phyloP scores from a whole-genome alignment of 2,888 invertebrate species.

The Eremobia ochroleuca region DNA sequence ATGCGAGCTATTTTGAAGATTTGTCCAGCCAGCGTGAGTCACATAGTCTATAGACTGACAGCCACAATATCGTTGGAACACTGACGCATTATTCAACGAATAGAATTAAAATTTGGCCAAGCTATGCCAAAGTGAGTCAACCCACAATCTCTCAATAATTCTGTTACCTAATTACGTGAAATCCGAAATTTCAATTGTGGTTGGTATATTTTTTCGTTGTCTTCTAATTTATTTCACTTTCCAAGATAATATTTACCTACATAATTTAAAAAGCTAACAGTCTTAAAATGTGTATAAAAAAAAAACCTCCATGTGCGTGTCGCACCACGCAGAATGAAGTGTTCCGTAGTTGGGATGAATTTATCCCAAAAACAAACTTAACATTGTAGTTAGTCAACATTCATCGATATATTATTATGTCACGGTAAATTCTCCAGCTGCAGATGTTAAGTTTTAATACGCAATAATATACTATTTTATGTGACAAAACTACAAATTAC shows the following conservation, averaged over 20 bases:
- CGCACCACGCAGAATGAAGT: no score
- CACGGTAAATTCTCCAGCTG: no score
- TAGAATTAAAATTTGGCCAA: neutral
- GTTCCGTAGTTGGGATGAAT: neutral
- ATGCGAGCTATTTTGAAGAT: no score
- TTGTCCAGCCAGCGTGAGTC: no score
- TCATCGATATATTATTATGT: no score
- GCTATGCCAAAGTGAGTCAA: neutral
- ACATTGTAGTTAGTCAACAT: neutral
- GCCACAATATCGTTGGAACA: slow-evolving; percentile 13
- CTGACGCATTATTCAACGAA: neutral
- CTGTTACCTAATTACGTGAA: neutral
- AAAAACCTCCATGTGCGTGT: no score
- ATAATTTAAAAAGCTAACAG: no score
- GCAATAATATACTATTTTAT: no score
- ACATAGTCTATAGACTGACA: slow-evolving; percentile 28
- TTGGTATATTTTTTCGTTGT: neutral
- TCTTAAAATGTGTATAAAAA: no score
- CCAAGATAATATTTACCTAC: neutral
- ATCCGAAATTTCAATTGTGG: neutral
- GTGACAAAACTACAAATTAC: no score
- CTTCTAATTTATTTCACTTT: neutral
- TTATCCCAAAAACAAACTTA: neutral
- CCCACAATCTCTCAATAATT: neutral
- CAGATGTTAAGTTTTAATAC: neutral